Evolutionary conservation across 1,140 invertebrate species (phyloP).

Genomic region (Centruroides vittatus): DNA sequence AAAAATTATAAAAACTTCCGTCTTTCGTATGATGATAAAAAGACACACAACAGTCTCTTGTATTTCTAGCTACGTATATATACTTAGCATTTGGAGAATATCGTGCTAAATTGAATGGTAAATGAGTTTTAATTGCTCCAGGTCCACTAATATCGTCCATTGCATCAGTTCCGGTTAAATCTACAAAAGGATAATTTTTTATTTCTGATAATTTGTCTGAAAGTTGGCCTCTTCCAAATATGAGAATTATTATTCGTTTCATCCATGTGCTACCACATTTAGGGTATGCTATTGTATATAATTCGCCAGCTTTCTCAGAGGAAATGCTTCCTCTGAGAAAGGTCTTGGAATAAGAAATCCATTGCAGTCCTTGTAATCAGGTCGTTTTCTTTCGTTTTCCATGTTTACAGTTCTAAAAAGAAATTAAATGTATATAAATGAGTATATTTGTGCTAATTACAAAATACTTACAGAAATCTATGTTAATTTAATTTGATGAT

Average conservation of each 20-base stretch:
- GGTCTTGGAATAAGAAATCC: neutral
- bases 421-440: no score
- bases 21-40: constrained; percentile 44
- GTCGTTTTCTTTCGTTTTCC: neutral
- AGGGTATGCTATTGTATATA: constrained; percentile 28
- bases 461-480: no score
- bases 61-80: constrained; percentile 16
- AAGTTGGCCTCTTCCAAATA: constrained; percentile 1
- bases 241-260: constrained; percentile 3
- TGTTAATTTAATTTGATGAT: no score
- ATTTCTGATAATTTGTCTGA: neutral
- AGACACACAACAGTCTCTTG: constrained; percentile 40
- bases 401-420: no score
- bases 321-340: neutral
- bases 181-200: neutral
- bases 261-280: constrained; percentile 20
- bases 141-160: neutral
- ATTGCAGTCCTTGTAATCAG: neutral
- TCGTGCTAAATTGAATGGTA: constrained; percentile 12
- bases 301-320: constrained; percentile 23
- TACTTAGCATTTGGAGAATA: constrained; percentile 15
- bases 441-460: no score
- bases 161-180: neutral
- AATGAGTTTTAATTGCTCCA: constrained; percentile 9
- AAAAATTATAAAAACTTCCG: constrained; percentile 32